Conservation (phyloP, 2,888 invertebrate species). For the Trichopria drosophilae region DNA sequence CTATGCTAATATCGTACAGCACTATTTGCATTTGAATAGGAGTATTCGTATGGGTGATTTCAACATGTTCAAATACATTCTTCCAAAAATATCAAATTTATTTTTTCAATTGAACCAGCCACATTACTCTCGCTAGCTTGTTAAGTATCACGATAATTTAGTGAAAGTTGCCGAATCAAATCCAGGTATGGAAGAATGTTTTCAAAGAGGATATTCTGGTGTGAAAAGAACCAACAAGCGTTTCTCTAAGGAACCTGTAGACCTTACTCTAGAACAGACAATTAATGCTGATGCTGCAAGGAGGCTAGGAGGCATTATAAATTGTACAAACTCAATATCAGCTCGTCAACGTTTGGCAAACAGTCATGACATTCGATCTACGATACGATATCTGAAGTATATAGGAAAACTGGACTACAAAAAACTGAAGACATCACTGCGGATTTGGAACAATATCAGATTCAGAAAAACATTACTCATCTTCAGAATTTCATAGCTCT, state of each 20-base stretch:
- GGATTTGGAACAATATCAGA: constrained; percentile 29
- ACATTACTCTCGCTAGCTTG: constrained; percentile 30
- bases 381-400: neutral
- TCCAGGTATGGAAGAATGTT: constrained; percentile 22
- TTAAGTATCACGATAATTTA: constrained; percentile 28
- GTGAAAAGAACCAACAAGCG: constrained; percentile 30
- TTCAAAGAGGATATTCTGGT: constrained; percentile 29
- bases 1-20: constrained; percentile 14
- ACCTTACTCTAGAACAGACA: constrained; percentile 36
- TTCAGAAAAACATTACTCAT: neutral
- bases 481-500: constrained; percentile 17
- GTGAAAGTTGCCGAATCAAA: constrained; percentile 25
- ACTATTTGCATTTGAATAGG: constrained; percentile 9
- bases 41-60: constrained; percentile 24
- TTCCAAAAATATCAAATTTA: constrained; percentile 29
- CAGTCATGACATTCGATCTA: neutral
- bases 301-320: constrained; percentile 36
- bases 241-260: constrained; percentile 34
- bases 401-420: neutral
- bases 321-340: constrained; percentile 21
- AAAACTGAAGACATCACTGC: constrained; percentile 8
- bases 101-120: constrained; percentile 32
- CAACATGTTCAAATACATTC: constrained; percentile 16
- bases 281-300: too few relatives aligned
- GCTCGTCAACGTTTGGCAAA: constrained; percentile 22